These are phyloP conservation scores for Pachycephala philippinensis DNA, from an alignment of 2,113 vertebrate species.

Conservation along the genomic window DNA sequence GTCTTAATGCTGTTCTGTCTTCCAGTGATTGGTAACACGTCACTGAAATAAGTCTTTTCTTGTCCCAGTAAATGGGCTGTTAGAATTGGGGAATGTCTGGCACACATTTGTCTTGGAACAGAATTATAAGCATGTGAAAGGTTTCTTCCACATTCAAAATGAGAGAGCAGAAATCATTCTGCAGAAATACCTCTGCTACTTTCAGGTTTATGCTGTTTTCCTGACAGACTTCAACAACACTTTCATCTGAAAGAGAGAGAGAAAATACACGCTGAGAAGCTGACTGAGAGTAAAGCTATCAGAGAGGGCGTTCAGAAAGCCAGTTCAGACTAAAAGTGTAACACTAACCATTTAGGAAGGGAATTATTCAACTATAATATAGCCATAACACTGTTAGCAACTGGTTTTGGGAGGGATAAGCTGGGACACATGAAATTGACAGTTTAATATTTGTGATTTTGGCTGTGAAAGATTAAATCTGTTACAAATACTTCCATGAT, in stretches of 20 bases:
- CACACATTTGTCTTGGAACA: background rate
- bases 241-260: background rate
- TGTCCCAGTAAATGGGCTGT: background rate
- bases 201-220: background rate
- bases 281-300: background rate
- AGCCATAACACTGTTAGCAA: conserved; percentile 20
- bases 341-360: conserved; percentile 31
- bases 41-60: background rate
- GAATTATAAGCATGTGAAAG: background rate
- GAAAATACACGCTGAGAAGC: background rate
- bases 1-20: background rate
- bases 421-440: conserved; percentile 10
- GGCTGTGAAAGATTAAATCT: background rate
- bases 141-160: background rate
- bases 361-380: conserved; percentile 26
- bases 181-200: background rate
- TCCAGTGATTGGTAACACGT: background rate
- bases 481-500: conserved; percentile 37
- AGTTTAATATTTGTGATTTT: conserved; percentile 59
- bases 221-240: background rate
- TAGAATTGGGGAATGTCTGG: background rate
- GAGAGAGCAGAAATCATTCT: background rate
- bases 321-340: background rate
- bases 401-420: background rate
- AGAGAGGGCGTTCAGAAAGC: background rate